Conservation (phyloP, 2,797 vertebrate species). For the Sebastes diaconus region DNA sequence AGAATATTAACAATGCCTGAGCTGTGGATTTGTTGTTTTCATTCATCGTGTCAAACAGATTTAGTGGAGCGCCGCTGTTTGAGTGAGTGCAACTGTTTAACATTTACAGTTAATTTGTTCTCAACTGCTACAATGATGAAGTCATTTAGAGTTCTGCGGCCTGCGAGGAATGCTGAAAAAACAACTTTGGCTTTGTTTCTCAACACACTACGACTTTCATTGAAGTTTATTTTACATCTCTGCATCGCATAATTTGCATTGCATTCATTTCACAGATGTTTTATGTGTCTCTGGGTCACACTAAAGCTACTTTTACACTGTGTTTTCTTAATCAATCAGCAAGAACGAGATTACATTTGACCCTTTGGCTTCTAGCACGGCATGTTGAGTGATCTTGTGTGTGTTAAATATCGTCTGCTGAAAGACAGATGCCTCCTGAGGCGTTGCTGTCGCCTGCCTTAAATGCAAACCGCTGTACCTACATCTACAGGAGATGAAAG, state of each 20-base stretch:
- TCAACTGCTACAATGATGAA: constrained; percentile 30
- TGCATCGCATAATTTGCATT: constrained; percentile 9
- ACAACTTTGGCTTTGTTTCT: constrained; percentile 41
- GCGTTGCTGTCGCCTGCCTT: constrained; percentile 13
- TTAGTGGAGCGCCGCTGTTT: constrained; percentile 29
- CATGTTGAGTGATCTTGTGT: constrained; percentile 29
- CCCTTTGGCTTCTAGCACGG: constrained; percentile 5
- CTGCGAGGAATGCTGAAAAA: constrained; percentile 28
- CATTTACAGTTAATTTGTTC: constrained; percentile 56
- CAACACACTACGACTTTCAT: constrained; percentile 3
- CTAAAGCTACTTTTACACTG: neutral
- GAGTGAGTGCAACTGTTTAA: constrained; percentile 22
- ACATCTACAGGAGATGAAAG: constrained; percentile 34
- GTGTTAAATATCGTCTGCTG: constrained; percentile 35
- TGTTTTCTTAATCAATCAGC: constrained; percentile 18
- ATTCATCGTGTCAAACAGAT: constrained; percentile 40
- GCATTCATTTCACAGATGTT: constrained; percentile 1
- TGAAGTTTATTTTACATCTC: constrained; percentile 1
- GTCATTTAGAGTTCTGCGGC: constrained; percentile 37
- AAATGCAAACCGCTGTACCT: constrained; percentile 26
- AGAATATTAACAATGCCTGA: constrained; percentile 39
- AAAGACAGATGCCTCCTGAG: constrained; percentile 44
- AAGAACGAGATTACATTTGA: constrained; percentile 18
- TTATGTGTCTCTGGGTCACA: constrained; percentile 19
- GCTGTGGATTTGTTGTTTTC: constrained; percentile 44